phyloP scores from a whole-genome alignment of 2,797 vertebrate genomes.

The Falco columbarius region DNA sequence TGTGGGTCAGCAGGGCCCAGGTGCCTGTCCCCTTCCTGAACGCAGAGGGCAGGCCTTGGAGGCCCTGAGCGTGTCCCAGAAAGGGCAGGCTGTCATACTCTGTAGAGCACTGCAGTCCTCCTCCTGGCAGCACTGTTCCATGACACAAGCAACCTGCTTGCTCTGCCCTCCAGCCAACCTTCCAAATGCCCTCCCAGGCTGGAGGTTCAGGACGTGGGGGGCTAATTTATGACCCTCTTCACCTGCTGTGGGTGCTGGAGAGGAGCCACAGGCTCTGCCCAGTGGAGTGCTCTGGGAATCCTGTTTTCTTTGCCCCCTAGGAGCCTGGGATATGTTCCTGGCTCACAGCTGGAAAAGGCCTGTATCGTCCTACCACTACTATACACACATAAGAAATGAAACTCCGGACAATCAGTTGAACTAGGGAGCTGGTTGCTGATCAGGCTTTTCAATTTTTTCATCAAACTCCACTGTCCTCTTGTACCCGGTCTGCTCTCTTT shows the following conservation, averaged over 20 bases:
- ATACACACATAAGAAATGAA: neutral
- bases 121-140: neutral
- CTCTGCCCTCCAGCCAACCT: neutral
- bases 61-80: neutral
- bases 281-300: neutral
- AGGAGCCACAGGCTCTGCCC: neutral
- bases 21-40: neutral
- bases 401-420: neutral
- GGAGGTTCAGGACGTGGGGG: neutral
- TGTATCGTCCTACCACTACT: neutral
- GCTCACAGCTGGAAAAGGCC: neutral
- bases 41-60: neutral
- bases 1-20: fast-evolving
- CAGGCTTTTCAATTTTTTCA: neutral
- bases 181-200: neutral
- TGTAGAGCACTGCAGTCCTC: neutral
- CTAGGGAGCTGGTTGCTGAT: neutral
- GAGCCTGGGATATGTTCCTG: neutral
- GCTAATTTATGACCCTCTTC: neutral
- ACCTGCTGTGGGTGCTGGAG: neutral
- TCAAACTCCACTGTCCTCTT: neutral
- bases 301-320: neutral
- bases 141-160: neutral
- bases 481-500: neutral
- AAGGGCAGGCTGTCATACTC: neutral